These are phyloP conservation scores for Lonchura striata DNA, from an alignment of 2,113 vertebrate genomes.

Conservation along the genomic window DNA sequence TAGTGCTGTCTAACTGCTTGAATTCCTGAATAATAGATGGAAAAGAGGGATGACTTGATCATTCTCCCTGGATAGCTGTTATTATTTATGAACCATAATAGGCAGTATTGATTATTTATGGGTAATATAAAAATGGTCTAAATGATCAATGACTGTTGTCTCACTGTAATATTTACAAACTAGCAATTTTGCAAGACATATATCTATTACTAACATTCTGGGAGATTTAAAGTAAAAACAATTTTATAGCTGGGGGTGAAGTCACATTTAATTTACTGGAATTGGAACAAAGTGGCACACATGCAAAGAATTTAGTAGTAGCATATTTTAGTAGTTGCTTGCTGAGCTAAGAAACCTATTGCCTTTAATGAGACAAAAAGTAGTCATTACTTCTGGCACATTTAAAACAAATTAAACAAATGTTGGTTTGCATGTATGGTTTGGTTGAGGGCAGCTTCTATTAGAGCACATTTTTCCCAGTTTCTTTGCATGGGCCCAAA, in stretches of 20 bases:
- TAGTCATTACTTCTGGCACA: neutral
- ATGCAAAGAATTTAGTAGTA: neutral
- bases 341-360: neutral
- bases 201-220: neutral
- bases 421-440: fast-evolving
- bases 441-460: neutral
- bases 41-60: neutral
- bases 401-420: neutral
- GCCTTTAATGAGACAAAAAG: neutral
- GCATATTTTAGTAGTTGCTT: neutral
- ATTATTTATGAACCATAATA: neutral
- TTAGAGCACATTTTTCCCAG: neutral
- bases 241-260: neutral
- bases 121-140: neutral
- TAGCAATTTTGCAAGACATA: neutral
- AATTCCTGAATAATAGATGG: neutral
- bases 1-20: neutral
- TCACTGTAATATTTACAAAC: neutral
- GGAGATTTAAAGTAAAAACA: neutral
- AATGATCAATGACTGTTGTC: neutral
- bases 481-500: neutral
- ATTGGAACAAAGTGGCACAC: neutral
- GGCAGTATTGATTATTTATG: neutral
- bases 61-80: neutral
- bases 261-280: neutral